These are phyloP conservation scores for Sialis lutaria DNA, from an alignment of 2,888 invertebrate genomes.

Conservation along the genomic window DNA sequence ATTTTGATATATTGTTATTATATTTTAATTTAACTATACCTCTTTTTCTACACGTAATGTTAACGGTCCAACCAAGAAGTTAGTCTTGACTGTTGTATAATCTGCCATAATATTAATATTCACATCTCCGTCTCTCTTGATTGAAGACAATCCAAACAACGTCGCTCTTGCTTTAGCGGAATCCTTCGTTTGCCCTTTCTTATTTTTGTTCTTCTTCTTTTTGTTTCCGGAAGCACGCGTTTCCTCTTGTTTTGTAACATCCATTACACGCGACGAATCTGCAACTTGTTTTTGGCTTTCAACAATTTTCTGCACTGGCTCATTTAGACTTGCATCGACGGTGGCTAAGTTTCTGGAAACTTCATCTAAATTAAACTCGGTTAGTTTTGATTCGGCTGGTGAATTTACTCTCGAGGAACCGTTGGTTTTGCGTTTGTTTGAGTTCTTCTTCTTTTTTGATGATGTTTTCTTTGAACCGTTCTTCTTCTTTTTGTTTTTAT, in stretches of 20 bases:
- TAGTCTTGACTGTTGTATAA: slow-evolving; percentile 67
- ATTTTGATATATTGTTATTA: neutral
- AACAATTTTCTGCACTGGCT: slow-evolving; percentile 21
- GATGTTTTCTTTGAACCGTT: slow-evolving; percentile 21
- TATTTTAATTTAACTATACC: slow-evolving; percentile 20
- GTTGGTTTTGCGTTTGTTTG: slow-evolving; percentile 10
- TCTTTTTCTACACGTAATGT: slow-evolving; percentile 64
- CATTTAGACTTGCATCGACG: slow-evolving; percentile 17
- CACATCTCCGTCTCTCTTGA: slow-evolving; percentile 65
- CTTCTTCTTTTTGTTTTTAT: slow-evolving; percentile 24
- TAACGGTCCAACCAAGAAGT: slow-evolving; percentile 64
- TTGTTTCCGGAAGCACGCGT: slow-evolving; percentile 13
- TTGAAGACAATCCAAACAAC: slow-evolving; percentile 59
- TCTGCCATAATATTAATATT: slow-evolving; percentile 61
- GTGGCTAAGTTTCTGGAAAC: slow-evolving; percentile 5
- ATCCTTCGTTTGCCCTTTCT: slow-evolving; percentile 14
- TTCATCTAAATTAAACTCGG: slow-evolving; percentile 3
- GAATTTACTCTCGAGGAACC: slow-evolving; percentile 6
- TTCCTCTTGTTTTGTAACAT: slow-evolving; percentile 16
- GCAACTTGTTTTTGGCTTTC: slow-evolving; percentile 18
- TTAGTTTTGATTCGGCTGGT: slow-evolving; percentile 5
- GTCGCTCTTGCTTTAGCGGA: slow-evolving; percentile 47
- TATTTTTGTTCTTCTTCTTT: slow-evolving; percentile 15
- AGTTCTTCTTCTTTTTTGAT: slow-evolving; percentile 14
- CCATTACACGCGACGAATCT: slow-evolving; percentile 15